Evolutionary conservation across 1,140 invertebrate genomes (phyloP).

Genomic region (Micrasema minimum): DNA sequence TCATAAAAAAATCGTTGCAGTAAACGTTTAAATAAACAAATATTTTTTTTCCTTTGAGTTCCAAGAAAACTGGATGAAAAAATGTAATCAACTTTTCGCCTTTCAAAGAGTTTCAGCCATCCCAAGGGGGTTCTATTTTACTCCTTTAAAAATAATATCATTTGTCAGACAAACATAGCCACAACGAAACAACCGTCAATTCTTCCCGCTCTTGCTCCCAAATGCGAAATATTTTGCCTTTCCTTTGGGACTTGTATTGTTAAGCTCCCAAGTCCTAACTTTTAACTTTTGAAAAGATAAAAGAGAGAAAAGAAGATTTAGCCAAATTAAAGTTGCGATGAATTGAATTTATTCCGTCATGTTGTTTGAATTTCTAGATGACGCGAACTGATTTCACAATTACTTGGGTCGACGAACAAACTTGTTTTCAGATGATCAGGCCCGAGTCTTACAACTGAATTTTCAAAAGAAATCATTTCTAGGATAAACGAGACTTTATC

Average conservation of each 20-base stretch:
- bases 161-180: background rate
- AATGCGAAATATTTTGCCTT: background rate
- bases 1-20: background rate
- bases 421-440: no score
- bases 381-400: no score
- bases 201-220: conserved; percentile 7
- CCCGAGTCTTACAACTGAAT: no score
- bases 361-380: no score
- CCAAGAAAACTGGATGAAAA: background rate
- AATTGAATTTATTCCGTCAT: background rate
- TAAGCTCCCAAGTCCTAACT: conserved; percentile 18
- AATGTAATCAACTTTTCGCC: no score
- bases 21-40: background rate
- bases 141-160: no score
- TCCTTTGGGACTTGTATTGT: conserved; percentile 2
- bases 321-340: background rate
- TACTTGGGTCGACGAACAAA: no score
- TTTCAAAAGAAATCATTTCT: no score
- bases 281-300: conserved; percentile 10
- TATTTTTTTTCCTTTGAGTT: background rate
- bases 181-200: conserved; percentile 8
- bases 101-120: no score
- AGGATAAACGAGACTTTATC: no score
- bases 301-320: background rate
- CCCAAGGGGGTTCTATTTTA: no score